Evolutionary conservation across 1,140 invertebrate species (phyloP), one percentile per base, ranked within the genome.

Genomic region (Parasteatoda tepidariorum): DNA sequence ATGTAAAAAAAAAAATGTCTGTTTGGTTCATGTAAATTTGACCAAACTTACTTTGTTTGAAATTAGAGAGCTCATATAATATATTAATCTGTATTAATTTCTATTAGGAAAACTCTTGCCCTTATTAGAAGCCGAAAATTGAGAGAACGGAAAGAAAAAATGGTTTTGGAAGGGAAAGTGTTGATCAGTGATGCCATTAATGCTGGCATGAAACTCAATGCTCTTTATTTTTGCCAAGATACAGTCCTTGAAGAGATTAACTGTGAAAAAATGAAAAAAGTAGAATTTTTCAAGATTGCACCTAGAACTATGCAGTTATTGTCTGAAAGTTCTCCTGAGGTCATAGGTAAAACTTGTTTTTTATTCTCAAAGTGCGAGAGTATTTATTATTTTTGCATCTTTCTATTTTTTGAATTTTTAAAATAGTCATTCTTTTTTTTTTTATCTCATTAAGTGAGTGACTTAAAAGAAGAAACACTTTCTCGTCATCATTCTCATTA

Each of bases 261-360:
- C 22, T 54, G 89, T n/a, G 85, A 89, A 4, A 33, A 79, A 9
- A 55, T 90, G 86, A 87, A 85, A 41, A 89, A 90, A 86, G 88
- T 92, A 24, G 89, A 92, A 86, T 88, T 86, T 30, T 64, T 48
- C 84, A 95, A 95, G 91, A 92, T 96, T 83, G 91, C 93, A 1
- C 95, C 95, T 87, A 92, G 91, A 87, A 92, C 93, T 84, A 92
- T 97, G 71, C 92, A 94, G 88, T 88, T 93, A 1, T 97, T 94
- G 94, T 96, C 95, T 0, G 91, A 92, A 38, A 96, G 95, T 30
- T 91, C 92, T 73, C 94, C 95, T 67, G 96, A 96, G 84, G 89
- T 97, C 54, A 91, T 97, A 88, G 95, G 95, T 94, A 92, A 30
- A 13, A 28, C 3, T 33, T 13, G 30, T 66, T n/a, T n/a, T n/a